These are phyloP conservation scores for Rhaphigaster nebulosa DNA, from an alignment of 2,888 invertebrate species.

Conservation along the genomic window DNA sequence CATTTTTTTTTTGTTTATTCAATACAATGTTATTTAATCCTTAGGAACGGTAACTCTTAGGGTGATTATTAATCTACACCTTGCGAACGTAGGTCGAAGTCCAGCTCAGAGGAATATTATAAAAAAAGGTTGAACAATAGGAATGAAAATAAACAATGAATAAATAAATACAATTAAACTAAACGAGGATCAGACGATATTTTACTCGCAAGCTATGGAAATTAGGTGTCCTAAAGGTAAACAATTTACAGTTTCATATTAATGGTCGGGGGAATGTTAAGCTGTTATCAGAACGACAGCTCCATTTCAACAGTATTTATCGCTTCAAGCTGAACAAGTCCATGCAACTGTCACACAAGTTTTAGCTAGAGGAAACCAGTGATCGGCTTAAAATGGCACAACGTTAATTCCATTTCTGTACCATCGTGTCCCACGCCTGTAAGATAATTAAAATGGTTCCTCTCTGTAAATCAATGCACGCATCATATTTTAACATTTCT, in stretches of 20 bases:
- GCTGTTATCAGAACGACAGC: neutral
- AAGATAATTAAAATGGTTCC: neutral
- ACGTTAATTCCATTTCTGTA: neutral
- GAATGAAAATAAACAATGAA: no score
- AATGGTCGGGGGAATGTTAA: neutral
- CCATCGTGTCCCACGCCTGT: neutral
- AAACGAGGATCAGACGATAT: neutral
- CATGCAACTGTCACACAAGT: conserved; percentile 30
- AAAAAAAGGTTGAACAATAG: no score
- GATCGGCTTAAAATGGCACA: neutral
- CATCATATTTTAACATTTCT: neutral
- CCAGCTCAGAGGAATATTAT: no score
- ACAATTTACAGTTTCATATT: neutral
- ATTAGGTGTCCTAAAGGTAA: neutral
- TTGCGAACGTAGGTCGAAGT: no score
- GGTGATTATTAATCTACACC: no score
- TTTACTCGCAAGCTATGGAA: neutral
- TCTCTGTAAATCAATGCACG: neutral
- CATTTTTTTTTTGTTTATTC: no score
- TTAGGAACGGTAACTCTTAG: no score
- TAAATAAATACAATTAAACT: no score
- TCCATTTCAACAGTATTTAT: neutral
- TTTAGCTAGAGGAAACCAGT: neutral
- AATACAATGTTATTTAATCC: no score
- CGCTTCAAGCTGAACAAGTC: neutral